Percentiles rank a stretch among this genome's conserved stretches.
Conservation (phyloP, 2,888 invertebrate species). For the Drosophila limbata region DNA sequence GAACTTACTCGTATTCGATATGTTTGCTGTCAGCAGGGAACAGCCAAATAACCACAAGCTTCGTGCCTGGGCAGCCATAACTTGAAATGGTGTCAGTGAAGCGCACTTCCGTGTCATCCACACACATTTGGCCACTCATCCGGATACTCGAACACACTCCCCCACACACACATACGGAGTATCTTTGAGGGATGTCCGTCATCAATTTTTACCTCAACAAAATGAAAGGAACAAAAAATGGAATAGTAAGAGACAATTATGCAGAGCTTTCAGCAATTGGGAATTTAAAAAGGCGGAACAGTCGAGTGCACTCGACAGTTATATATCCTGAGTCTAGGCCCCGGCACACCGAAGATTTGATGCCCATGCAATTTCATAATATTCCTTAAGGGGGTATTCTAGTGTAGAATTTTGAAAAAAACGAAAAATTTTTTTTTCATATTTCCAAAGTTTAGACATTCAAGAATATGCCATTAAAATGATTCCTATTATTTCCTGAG, state of each 20-base stretch:
- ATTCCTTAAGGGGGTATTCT: no score
- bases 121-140: slow-evolving; percentile 34
- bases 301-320: no score
- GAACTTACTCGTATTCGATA: slow-evolving; percentile 35
- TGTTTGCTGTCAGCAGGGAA: slow-evolving; percentile 21
- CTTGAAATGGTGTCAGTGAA: slow-evolving; percentile 61
- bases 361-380: no score
- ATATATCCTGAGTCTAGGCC: no score
- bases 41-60: slow-evolving; percentile 46
- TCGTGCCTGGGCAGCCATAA: slow-evolving; percentile 66
- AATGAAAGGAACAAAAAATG: slow-evolving; percentile 10
- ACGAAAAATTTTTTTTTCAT: no score
- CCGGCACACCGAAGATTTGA: no score
- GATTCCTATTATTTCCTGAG: no score
- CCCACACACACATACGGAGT: slow-evolving; percentile 1
- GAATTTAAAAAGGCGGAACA: no score
- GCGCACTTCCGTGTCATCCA: slow-evolving; percentile 49
- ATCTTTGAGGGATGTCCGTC: slow-evolving; percentile 54
- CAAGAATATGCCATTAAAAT: no score
- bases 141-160: slow-evolving; percentile 17
- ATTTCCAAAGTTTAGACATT: no score
- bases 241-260: slow-evolving; percentile 50
- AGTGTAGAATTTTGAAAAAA: no score
- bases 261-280: slow-evolving; percentile 26
- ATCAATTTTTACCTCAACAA: slow-evolving; percentile 53